Evolutionary conservation across 2,888 invertebrate species (phyloP).

Genomic region (Hyposoter dolosus): DNA sequence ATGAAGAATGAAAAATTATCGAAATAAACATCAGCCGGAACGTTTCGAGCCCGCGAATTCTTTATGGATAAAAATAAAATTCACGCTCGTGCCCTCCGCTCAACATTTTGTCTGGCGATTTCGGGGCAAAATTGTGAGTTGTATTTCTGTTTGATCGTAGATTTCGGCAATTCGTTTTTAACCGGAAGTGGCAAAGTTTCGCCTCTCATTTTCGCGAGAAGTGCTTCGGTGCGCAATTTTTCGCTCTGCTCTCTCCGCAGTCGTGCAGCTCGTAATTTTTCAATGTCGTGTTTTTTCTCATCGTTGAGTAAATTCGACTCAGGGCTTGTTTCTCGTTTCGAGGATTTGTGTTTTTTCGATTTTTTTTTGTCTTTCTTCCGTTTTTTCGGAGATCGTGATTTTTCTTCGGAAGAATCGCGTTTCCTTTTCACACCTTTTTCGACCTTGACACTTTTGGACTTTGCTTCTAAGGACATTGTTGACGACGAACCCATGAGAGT

Average conservation of each 20-base stretch:
- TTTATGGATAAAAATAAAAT: background rate
- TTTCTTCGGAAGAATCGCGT: constrained; percentile 71
- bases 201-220: constrained; percentile 90
- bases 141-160: constrained; percentile 91
- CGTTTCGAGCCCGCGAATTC: background rate
- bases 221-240: constrained; percentile 88
- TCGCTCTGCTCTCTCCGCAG: constrained; percentile 93
- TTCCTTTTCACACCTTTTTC: constrained; percentile 78
- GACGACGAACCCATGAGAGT: constrained; percentile 75
- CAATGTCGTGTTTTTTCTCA: constrained; percentile 84
- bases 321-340: constrained; percentile 64
- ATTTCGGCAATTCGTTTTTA: constrained; percentile 75
- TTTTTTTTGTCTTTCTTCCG: constrained; percentile 78
- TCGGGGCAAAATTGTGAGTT: constrained; percentile 99
- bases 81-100: constrained; percentile 70
- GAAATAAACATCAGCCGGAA: background rate
- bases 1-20: background rate
- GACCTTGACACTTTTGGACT: constrained; percentile 50
- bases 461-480: constrained; percentile 57
- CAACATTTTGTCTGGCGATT: constrained; percentile 91
- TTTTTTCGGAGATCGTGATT: constrained; percentile 72
- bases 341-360: constrained; percentile 77
- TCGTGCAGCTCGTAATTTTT: constrained; percentile 91
- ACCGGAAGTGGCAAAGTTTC: constrained; percentile 82
- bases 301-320: background rate